These are phyloP conservation scores for Perca schrenkii DNA, from an alignment of 2,113 vertebrate genomes.

Conservation along the genomic window DNA sequence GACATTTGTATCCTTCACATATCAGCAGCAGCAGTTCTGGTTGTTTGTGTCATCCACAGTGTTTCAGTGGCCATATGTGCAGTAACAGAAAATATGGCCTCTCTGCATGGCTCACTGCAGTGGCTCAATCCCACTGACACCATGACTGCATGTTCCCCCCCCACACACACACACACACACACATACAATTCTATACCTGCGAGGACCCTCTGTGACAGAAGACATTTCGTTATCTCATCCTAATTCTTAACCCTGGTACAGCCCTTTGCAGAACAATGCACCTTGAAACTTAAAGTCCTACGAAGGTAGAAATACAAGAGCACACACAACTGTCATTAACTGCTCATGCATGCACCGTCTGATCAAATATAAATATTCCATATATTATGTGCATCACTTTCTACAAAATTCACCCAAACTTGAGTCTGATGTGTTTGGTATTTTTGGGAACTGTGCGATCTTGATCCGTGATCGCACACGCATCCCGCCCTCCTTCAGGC, in stretches of 20 bases:
- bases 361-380: no score
- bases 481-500: no score
- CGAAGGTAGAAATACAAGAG: neutral
- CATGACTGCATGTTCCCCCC: neutral
- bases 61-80: constrained; percentile 35
- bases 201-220: neutral
- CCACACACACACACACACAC: neutral
- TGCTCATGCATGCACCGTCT: neutral
- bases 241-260: neutral
- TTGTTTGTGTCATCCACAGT: neutral
- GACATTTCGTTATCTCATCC: neutral
- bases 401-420: neutral
- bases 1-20: neutral
- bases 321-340: neutral
- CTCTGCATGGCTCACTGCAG: constrained; percentile 57
- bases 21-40: neutral
- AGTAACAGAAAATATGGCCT: constrained; percentile 44
- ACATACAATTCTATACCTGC: neutral
- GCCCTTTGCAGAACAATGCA: no score
- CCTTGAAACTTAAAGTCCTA: neutral
- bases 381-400: neutral
- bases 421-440: neutral
- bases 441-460: neutral
- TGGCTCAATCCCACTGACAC: constrained; percentile 31
- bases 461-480: neutral